These are phyloP conservation scores for Rallus limicola DNA, from an alignment of 2,113 vertebrate genomes.

Conservation along the genomic window DNA sequence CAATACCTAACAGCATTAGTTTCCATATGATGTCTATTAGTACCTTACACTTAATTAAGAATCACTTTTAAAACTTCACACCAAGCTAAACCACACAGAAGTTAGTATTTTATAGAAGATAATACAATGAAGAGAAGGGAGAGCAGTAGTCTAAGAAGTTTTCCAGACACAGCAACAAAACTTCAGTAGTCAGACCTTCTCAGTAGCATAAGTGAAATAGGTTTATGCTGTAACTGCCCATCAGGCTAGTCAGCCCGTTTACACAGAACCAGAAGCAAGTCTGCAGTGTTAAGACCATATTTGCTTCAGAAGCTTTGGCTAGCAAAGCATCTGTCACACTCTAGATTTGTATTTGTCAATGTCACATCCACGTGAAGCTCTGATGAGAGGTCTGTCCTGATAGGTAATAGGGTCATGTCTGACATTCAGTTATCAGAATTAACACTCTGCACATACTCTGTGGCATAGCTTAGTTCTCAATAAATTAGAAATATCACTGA, in stretches of 20 bases:
- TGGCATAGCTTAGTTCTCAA: background rate
- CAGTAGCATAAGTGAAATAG: background rate
- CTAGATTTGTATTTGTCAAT: background rate
- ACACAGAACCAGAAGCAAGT: background rate
- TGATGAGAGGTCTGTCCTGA: background rate
- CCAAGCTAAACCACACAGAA: background rate
- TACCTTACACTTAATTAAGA: background rate
- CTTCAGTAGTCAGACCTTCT: background rate
- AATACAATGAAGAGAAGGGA: background rate
- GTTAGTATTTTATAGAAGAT: background rate
- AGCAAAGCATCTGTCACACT: background rate
- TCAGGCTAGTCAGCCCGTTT: background rate
- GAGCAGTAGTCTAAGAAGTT: background rate
- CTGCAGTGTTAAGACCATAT: background rate
- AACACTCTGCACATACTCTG: background rate
- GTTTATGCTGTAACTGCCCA: background rate
- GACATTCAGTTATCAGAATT: background rate
- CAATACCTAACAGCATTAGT: rapidly evolving
- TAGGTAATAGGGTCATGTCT: background rate
- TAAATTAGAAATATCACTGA: background rate
- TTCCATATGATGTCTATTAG: background rate
- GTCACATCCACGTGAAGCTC: background rate
- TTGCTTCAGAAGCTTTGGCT: background rate
- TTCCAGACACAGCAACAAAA: background rate
- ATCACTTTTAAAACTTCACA: background rate